phyloP scores from a whole-genome alignment of 1,140 invertebrate genomes.

The Drosophila pectinifera region DNA sequence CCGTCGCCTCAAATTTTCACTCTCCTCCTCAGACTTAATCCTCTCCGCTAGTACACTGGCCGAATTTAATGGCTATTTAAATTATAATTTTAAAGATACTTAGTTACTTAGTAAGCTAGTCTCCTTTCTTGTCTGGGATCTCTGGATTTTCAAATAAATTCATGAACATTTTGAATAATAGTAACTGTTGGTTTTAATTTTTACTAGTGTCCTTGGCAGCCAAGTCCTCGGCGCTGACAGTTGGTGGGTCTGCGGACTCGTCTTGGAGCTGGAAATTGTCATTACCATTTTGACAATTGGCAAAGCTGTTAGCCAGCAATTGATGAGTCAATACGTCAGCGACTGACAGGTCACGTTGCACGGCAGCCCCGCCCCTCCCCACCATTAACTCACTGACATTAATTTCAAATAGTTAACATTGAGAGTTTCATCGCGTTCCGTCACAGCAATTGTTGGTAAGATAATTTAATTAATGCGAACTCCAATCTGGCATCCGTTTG shows the following conservation, averaged over 20 bases:
- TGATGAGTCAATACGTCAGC: slow-evolving; percentile 79
- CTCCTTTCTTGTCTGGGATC: too few species aligned
- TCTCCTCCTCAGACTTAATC: not conserved
- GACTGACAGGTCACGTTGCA: slow-evolving; percentile 72
- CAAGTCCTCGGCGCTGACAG: not conserved
- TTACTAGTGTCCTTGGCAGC: not conserved
- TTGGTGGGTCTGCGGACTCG: slow-evolving; percentile 8
- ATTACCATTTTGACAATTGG: slow-evolving; percentile 71
- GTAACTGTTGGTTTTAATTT: slow-evolving; percentile 2
- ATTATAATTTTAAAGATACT: too few species aligned
- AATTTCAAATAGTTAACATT: slow-evolving; percentile 38
- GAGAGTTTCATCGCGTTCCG: slow-evolving; percentile 22
- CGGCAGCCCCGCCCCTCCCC: not conserved
- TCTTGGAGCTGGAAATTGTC: slow-evolving; percentile 59
- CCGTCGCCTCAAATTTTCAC: slow-evolving; percentile 7
- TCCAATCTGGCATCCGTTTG: slow-evolving; percentile 15
- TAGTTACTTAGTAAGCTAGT: too few species aligned
- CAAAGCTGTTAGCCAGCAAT: slow-evolving; percentile 61
- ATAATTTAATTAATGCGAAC: slow-evolving; percentile 47
- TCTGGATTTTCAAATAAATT: not conserved
- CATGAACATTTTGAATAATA: not conserved
- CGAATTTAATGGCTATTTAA: too few species aligned
- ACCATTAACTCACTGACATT: not conserved
- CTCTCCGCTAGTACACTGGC: slow-evolving; percentile 4
- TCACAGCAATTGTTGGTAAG: slow-evolving; percentile 33